Percentiles rank a stretch among this genome's conserved stretches.
These are phyloP conservation scores for Polyploca ridens DNA, from an alignment of 2,888 invertebrate genomes.

Conservation along the genomic window DNA sequence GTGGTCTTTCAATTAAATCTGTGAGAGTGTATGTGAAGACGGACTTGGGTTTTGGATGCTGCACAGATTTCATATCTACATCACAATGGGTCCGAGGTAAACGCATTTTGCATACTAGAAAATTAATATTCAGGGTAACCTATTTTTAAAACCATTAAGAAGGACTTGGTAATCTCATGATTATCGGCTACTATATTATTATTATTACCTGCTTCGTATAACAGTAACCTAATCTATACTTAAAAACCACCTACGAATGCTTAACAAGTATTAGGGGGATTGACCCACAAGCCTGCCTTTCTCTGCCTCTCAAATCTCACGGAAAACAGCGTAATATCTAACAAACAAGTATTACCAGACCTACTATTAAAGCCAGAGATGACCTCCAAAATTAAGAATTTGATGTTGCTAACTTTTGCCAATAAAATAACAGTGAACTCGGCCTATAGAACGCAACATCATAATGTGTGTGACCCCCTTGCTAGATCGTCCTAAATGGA, in stretches of 20 bases:
- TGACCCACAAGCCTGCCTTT: conserved; percentile 14
- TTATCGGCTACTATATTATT: background rate
- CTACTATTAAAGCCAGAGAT: background rate
- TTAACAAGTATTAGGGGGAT: conserved; percentile 18
- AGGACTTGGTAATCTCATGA: background rate
- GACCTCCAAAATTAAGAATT: background rate
- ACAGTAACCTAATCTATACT: background rate
- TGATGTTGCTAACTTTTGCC: background rate
- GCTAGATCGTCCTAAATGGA: background rate
- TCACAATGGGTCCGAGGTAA: conserved; percentile 73
- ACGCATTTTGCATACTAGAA: background rate
- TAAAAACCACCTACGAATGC: background rate
- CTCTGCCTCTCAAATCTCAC: conserved; percentile 22
- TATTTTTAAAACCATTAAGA: background rate
- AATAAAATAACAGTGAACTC: background rate
- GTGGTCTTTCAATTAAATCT: background rate
- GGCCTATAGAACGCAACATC: background rate
- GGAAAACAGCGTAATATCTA: conserved; percentile 9
- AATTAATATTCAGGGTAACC: background rate
- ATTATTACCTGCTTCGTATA: background rate
- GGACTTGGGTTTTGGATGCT: conserved; percentile 1
- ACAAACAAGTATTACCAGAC: conserved; percentile 1
- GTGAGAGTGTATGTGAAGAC: background rate
- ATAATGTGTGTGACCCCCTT: background rate
- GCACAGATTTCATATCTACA: conserved; percentile 32